Conservation (phyloP, 1,140 invertebrate genomes). For the Drosophila trapezifrons region DNA sequence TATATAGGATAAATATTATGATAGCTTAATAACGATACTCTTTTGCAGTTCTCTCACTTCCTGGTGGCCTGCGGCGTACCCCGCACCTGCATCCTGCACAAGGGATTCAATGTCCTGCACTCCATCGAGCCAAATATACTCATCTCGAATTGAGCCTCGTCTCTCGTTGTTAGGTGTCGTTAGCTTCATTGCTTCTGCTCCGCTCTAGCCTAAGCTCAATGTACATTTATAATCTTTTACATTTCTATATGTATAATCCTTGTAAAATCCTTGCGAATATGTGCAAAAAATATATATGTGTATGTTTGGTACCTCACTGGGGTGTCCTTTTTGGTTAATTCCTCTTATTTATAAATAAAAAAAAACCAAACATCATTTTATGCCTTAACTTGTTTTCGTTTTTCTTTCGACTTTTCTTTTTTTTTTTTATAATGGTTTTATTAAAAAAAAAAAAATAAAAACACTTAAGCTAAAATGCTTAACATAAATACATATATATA, state of each 20-base stretch:
- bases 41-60: slow-evolving; percentile 89
- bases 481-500: slow-evolving; percentile 73
- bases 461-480: slow-evolving; percentile 74
- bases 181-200: slow-evolving; percentile 37
- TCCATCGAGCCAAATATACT: slow-evolving; percentile 87
- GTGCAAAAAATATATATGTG: no score
- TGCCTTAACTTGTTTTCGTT: slow-evolving; percentile 23
- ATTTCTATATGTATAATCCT: slow-evolving; percentile 14
- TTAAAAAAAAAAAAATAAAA: slow-evolving; percentile 76
- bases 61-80: slow-evolving; percentile 88
- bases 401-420: slow-evolving; percentile 51
- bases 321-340: background rate
- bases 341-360: slow-evolving; percentile 8
- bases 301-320: no score
- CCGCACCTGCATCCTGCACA: slow-evolving; percentile 90
- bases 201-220: slow-evolving; percentile 55
- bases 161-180: slow-evolving; percentile 11
- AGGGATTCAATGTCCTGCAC: slow-evolving; percentile 88
- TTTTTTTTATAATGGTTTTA: slow-evolving; percentile 46
- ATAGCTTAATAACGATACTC: slow-evolving; percentile 1
- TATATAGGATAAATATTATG: background rate
- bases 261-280: no score
- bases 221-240: slow-evolving; percentile 35
- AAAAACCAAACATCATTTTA: background rate
- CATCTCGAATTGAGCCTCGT: slow-evolving; percentile 72